Evolutionary conservation across 2,888 invertebrate genomes (phyloP).

Genomic region (Hypercompe scribonia): DNA sequence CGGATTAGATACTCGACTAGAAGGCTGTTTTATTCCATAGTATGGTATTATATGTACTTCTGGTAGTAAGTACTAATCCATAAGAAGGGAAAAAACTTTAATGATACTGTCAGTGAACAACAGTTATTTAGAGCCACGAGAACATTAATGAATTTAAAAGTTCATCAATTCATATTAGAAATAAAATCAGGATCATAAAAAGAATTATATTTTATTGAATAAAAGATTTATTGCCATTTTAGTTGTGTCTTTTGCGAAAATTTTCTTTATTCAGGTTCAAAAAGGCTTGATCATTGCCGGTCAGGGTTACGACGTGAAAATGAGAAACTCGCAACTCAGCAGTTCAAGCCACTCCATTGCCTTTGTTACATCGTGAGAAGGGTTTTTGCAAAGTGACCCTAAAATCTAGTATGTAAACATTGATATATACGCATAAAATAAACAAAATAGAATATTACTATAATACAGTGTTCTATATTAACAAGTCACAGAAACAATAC

Average conservation of each 20-base stretch:
- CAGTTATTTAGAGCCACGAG: neutral
- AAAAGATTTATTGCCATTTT: neutral
- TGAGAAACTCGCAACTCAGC: neutral
- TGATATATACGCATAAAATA: no score
- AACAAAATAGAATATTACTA: no score
- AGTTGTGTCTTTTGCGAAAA: no score
- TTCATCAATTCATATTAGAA: neutral
- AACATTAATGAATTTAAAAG: neutral
- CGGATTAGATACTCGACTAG: neutral
- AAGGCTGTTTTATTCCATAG: neutral
- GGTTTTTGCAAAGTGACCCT: neutral
- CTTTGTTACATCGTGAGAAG: neutral
- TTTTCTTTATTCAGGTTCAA: neutral
- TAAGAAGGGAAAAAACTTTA: neutral
- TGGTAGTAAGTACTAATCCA: neutral
- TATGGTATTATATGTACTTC: neutral
- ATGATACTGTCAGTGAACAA: neutral
- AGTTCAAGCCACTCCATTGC: neutral
- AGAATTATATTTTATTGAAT: neutral
- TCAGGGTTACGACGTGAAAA: neutral
- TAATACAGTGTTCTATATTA: no score
- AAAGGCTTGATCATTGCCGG: neutral
- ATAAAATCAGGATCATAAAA: neutral
- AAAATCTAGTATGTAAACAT: no score
- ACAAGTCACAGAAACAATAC: no score